Conservation (phyloP, 2,888 invertebrate genomes). For the Pomacea canaliculata region DNA sequence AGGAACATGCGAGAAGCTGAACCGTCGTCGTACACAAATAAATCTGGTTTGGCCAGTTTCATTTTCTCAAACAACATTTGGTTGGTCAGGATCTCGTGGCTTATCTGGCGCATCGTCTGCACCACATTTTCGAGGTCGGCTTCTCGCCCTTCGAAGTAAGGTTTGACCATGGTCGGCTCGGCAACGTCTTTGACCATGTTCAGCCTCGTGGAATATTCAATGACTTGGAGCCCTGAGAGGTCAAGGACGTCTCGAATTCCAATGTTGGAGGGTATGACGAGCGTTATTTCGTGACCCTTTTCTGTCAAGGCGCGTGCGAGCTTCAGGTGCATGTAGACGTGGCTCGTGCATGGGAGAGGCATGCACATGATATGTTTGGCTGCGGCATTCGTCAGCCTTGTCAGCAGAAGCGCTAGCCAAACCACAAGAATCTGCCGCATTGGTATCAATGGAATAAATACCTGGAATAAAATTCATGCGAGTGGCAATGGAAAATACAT, state of each 20-base stretch:
- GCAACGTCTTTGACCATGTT: neutral
- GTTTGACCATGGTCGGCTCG: too few species aligned
- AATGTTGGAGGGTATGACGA: neutral
- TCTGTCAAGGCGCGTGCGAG: constrained; percentile 1
- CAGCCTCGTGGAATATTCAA: neutral
- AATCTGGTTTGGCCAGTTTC: constrained; percentile 19
- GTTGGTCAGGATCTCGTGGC: constrained; percentile 18
- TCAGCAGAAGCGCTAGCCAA: too few species aligned
- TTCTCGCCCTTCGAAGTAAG: constrained; percentile 18
- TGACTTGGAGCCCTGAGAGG: neutral
- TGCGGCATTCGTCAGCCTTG: too few species aligned
- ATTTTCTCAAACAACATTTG: constrained; percentile 18
- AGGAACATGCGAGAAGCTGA: constrained; percentile 19
- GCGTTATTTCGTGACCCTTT: neutral
- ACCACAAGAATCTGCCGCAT: too few species aligned
- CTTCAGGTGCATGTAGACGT: neutral
- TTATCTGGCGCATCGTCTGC: constrained; percentile 11
- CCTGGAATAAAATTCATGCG: too few species aligned
- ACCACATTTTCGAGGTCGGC: constrained; percentile 10
- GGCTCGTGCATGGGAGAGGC: constrained; percentile 2
- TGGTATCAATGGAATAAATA: too few species aligned
- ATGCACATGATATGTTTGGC: neutral
- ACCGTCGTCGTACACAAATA: constrained; percentile 19
- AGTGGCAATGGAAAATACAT: too few species aligned
- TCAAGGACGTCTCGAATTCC: neutral